Conservation (phyloP, 1,140 invertebrate species). For the Cataglyphis hispanica region DNA sequence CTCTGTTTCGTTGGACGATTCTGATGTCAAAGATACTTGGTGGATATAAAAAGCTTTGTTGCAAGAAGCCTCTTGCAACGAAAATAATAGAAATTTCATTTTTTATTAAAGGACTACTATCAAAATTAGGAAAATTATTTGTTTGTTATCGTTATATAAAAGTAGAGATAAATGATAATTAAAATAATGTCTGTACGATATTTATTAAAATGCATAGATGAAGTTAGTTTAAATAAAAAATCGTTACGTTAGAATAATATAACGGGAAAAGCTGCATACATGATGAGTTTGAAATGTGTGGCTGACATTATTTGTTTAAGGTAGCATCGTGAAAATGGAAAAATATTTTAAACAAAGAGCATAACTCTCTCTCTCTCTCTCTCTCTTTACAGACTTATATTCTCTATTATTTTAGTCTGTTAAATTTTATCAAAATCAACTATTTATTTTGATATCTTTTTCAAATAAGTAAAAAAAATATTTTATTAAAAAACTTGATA, state of each 20-base stretch:
- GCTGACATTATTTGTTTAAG: slow-evolving; percentile 28
- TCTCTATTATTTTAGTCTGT: neutral
- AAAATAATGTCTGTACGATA: neutral
- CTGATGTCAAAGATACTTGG: slow-evolving; percentile 26
- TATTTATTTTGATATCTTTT: neutral
- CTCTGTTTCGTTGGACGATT: slow-evolving; percentile 20
- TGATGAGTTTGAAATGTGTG: neutral
- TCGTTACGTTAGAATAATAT: slow-evolving; percentile 29
- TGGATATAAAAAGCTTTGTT: neutral
- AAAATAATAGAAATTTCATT: slow-evolving; percentile 10
- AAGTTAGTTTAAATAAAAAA: neutral
- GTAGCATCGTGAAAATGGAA: neutral
- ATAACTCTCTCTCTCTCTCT: too few relatives aligned
- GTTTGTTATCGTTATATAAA: neutral
- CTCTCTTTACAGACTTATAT: neutral
- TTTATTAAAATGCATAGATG: slow-evolving; percentile 3
- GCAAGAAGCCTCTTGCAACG: neutral
- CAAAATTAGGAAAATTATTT: slow-evolving; percentile 5
- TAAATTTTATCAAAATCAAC: neutral
- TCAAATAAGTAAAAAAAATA: neutral
- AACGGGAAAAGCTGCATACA: neutral
- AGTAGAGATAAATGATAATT: neutral
- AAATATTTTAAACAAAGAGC: slow-evolving; percentile 8
- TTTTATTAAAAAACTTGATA: neutral
- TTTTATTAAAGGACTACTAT: neutral